Evolutionary conservation across 2,888 invertebrate genomes (phyloP), one percentile per base, ranked within the genome.

Genomic region (Axea sp.): DNA sequence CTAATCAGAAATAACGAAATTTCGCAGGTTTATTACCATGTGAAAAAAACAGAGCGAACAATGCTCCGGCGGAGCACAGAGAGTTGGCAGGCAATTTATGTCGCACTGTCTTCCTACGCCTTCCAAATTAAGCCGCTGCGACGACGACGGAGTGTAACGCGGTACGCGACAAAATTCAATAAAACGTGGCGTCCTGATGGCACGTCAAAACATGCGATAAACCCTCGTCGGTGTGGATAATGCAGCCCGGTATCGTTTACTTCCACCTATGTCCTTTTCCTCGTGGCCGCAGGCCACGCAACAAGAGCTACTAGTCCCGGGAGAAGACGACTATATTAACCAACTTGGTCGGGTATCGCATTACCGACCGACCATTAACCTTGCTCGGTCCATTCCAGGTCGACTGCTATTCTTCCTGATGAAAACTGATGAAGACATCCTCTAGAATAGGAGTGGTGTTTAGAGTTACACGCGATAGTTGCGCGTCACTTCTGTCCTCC

Each of bases 341-440:
- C 43, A 41, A 68, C 39, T 67, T 53, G 67, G 55, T 57, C 53
- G 53, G 64, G 45, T 73, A 73, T 73, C 73, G 64, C 68, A 47
- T 73, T 73, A 68, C 73, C 68, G 53, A 15, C 49, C 55, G 57
- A 68, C 62, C 68, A 73, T 73, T 68, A 68, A 73, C 68, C 68
- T 64, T 47, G 51, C 73, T 45, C 57, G 68, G 68, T 68, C 68
- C 73, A 73, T 68, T 62, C 73, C 57, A 24, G 55, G 49, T 49
- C 28, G 64, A 22, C 68, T 33, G 64, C 64, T 72, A 75, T 75
- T 72, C 72, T 60, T 68, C 72, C 53, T 68, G 75, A 73, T 68
- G 75, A 68, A 69, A 75, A 75, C 45, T 68, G 75, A 75, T 73
- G 72, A 73, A 72, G 75, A 75, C 75, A 49, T 67, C 55, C 53